A percentile compares a stretch with the other conserved stretches of the same genome.
phyloP scores from a whole-genome alignment of 1,140 invertebrate species.

The Babylonia areolata region DNA sequence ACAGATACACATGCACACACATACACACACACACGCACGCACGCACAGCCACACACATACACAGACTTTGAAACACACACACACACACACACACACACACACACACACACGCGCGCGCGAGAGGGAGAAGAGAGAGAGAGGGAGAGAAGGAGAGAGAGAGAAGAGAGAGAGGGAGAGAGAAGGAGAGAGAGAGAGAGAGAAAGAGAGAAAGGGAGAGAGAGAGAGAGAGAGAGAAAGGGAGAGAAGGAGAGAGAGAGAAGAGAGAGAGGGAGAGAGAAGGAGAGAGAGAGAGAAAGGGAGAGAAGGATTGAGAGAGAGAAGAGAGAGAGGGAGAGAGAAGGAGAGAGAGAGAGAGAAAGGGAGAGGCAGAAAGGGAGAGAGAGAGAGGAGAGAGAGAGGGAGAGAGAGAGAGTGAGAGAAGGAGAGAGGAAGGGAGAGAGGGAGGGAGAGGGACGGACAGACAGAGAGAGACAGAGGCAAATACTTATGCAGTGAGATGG shows the following conservation, averaged over 20 bases:
- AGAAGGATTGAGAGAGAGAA: background rate
- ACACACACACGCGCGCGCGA: too few species aligned
- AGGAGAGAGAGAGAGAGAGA: too few species aligned
- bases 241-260: background rate
- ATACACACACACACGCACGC: too few species aligned
- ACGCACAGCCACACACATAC: too few species aligned
- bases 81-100: too few species aligned
- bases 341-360: background rate
- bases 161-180: too few species aligned
- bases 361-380: background rate
- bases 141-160: too few species aligned
- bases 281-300: background rate
- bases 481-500: background rate
- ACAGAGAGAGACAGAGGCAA: background rate
- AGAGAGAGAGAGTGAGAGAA: constrained; percentile 2
- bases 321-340: background rate
- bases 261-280: background rate
- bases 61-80: too few species aligned
- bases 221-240: constrained; percentile 3
- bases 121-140: too few species aligned
- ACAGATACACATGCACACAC: too few species aligned
- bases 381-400: background rate
- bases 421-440: background rate
- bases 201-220: background rate
- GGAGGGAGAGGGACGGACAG: background rate